Evolutionary conservation across 2,888 invertebrate genomes (phyloP).

Genomic region (Nesidiocoris tenuis): DNA sequence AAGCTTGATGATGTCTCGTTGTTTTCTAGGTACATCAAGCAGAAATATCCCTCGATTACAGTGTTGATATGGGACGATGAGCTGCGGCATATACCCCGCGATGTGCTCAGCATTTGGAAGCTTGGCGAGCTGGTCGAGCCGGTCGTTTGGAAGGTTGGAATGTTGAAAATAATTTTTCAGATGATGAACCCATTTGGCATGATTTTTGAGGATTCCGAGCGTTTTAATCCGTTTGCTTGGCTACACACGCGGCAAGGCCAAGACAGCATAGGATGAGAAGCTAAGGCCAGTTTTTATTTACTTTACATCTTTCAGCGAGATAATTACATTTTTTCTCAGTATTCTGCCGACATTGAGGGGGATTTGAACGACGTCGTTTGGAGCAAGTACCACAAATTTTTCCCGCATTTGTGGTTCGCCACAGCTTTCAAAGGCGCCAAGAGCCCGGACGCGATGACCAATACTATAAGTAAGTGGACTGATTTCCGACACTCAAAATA

Average conservation of each 20-base stretch:
- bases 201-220: neutral
- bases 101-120: conserved; percentile 56
- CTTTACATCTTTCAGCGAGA: too few relatives aligned
- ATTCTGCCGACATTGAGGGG: conserved; percentile 57
- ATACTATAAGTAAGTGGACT: conserved; percentile 55
- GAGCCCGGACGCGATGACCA: conserved; percentile 58
- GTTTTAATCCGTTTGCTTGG: too few relatives aligned
- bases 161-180: neutral
- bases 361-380: conserved; percentile 58
- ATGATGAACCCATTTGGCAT: neutral
- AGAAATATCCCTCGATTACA: conserved; percentile 58
- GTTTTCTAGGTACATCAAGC: conserved; percentile 55
- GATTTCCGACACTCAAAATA: too few relatives aligned
- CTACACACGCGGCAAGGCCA: too few relatives aligned
- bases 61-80: conserved; percentile 83
- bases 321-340: conserved; percentile 53
- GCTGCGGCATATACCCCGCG: conserved; percentile 62
- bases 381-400: conserved; percentile 58
- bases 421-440: conserved; percentile 83
- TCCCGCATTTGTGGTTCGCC: conserved; percentile 74
- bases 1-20: neutral
- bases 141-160: conserved; percentile 66
- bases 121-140: conserved; percentile 62
- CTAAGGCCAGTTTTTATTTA: too few relatives aligned
- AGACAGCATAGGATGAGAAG: too few relatives aligned